These are phyloP conservation scores for Thysanoteuthis rhombus DNA, from an alignment of 2,888 invertebrate genomes.

Conservation along the genomic window DNA sequence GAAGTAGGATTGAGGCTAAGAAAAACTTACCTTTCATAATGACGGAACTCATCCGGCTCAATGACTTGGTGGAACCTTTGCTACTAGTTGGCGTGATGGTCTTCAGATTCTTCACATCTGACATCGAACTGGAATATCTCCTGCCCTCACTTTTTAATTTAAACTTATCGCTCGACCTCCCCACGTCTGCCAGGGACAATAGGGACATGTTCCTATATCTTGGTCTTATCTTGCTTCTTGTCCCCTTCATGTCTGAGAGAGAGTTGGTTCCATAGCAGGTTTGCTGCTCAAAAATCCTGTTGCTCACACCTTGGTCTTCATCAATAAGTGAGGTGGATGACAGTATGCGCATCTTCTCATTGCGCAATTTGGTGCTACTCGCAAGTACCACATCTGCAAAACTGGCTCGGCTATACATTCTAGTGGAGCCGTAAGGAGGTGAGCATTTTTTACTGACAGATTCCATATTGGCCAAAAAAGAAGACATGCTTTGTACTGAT, in stretches of 20 bases:
- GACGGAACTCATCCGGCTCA: slow-evolving; percentile 23
- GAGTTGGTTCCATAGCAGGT: slow-evolving; percentile 19
- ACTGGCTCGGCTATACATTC: not conserved
- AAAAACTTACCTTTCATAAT: slow-evolving; percentile 27
- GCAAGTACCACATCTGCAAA: slow-evolving; percentile 30
- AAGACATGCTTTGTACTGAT: slow-evolving; percentile 22
- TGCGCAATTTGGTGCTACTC: slow-evolving; percentile 15
- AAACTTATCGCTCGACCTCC: slow-evolving; percentile 12
- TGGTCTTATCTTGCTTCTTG: not conserved
- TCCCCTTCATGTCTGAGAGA: slow-evolving; percentile 21
- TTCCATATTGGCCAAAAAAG: slow-evolving; percentile 27
- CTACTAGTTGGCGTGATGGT: not conserved
- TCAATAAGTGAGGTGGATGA: slow-evolving; percentile 19
- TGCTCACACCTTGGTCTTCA: not conserved
- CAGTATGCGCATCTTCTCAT: not conserved
- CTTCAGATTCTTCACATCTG: slow-evolving; percentile 31
- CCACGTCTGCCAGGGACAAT: slow-evolving; percentile 22
- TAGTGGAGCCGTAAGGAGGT: not conserved
- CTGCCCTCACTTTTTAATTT: slow-evolving; percentile 20
- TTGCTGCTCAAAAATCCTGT: slow-evolving; percentile 17
- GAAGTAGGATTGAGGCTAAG: not conserved
- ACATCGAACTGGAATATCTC: slow-evolving; percentile 29
- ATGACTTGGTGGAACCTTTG: slow-evolving; percentile 18
- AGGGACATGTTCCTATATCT: slow-evolving; percentile 17
- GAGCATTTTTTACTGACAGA: slow-evolving; percentile 20